Evolutionary conservation across 2,113 vertebrate genomes (phyloP), one percentile per base, ranked within the genome.

Genomic region (Pyxicephalus adspersus): DNA sequence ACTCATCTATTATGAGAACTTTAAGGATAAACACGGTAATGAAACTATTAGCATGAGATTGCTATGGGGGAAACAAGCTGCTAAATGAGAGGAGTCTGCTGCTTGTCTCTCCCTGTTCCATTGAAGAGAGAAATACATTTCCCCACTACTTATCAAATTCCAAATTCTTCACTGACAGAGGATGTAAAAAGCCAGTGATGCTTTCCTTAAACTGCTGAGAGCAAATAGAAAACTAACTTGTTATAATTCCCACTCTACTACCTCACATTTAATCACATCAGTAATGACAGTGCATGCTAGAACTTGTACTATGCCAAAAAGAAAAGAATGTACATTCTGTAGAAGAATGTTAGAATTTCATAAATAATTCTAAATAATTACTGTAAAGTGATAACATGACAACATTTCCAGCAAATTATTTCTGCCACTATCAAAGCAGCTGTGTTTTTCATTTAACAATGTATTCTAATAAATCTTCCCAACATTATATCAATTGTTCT

Each of bases 11-110:
- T 45, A 38, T 38, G 8, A 55, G 31, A 64, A 72, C 15, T 51
- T 71, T 63, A 57, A 72, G 66, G 78, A 71, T 80, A 80, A 80
- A 80, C 67, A 80, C 57, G 72, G 54, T 64, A 70, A 80, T 70
- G 54, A 80, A 80, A 80, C 65, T 54, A 80, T 80, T 79, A 71
- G 29, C 22, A 25, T 13, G 26, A 64, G 57, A 63, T 80, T 64
- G 63, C 34, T 64, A 70, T 7, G 23, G 34, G 67, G 55, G 38
- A 22, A 74, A 55, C n/a, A 26, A 51, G 2, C 50, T 17, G 22
- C 8, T 51, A 45, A 34, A 64, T 52, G 15, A 64, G 9, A 51
- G 4, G 58, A 34, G 58, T 29, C 57, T 51, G n/a, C 4, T 16
- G 17, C 25, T 72, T 58, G 50, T 60, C 54, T 31, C n/a, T 11